Evolutionary conservation across 1,140 invertebrate species (phyloP).

Genomic region (Antheraea mylitta): DNA sequence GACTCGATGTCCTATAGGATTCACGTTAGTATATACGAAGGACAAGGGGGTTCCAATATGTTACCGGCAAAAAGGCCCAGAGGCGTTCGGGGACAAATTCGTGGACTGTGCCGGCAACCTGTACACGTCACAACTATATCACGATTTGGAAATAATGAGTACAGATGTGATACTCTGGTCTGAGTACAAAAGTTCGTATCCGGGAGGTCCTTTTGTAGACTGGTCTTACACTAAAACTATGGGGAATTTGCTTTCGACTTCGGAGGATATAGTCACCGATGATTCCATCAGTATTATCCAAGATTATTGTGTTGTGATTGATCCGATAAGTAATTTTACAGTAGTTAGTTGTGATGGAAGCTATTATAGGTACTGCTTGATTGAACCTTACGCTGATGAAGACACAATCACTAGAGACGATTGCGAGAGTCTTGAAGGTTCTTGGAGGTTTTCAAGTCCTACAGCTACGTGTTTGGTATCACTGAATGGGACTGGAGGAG

Average conservation of each 20-base stretch:
- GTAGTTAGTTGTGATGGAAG: conserved; percentile 54
- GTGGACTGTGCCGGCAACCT: conserved; percentile 59
- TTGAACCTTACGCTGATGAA: conserved; percentile 49
- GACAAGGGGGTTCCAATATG: conserved; percentile 38
- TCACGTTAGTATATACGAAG: conserved; percentile 36
- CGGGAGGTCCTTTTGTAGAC: conserved; percentile 65
- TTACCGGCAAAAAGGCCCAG: conserved; percentile 52
- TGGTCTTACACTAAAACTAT: conserved; percentile 47
- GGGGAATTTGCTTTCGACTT: conserved; percentile 31
- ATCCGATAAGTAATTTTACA: conserved; percentile 50
- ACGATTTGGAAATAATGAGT: conserved; percentile 42
- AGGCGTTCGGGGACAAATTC: conserved; percentile 52
- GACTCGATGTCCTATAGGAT: conserved; percentile 48
- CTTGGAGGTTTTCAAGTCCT: conserved; percentile 56
- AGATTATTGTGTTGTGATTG: conserved; percentile 49
- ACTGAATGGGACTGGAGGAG: conserved; percentile 40
- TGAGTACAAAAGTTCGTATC: conserved; percentile 60
- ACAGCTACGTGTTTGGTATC: conserved; percentile 50
- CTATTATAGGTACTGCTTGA: conserved; percentile 64
- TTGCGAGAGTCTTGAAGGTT: conserved; percentile 42
- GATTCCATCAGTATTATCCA: conserved; percentile 38
- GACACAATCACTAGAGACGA: conserved; percentile 30
- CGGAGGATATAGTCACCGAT: conserved; percentile 41
- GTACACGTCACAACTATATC: conserved; percentile 46
- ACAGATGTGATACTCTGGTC: conserved; percentile 56